These are phyloP conservation scores for Hydrolagus affinis DNA, from an alignment of 2,113 vertebrate species.

Conservation along the genomic window DNA sequence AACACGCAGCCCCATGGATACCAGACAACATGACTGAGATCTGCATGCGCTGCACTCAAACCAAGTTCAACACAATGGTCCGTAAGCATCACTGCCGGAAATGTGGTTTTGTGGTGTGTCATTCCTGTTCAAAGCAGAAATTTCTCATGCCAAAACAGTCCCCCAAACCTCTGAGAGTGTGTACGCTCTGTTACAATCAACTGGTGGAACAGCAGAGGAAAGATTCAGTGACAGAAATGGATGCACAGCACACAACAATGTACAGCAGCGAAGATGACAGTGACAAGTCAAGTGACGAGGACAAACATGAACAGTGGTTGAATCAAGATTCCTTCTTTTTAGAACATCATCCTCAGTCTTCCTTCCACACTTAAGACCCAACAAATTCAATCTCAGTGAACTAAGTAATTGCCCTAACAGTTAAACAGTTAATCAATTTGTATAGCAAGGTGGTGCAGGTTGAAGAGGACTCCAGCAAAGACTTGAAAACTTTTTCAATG, in stretches of 20 bases:
- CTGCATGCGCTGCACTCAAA: constrained; percentile 80
- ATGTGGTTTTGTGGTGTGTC: constrained; percentile 79
- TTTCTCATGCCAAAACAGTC: constrained; percentile 67
- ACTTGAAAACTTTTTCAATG: constrained; percentile 32
- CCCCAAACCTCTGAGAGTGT: constrained; percentile 66
- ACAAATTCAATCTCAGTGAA: constrained; percentile 34
- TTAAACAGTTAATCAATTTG: constrained; percentile 31
- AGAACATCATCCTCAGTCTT: constrained; percentile 56
- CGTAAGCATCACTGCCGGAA: constrained; percentile 81
- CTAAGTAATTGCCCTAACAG: constrained; percentile 24
- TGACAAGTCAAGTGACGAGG: constrained; percentile 49
- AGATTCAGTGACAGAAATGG: constrained; percentile 35
- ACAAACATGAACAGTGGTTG: constrained; percentile 49
- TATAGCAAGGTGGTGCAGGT: constrained; percentile 33
- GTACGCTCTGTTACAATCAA: constrained; percentile 57
- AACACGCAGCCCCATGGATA: constrained; percentile 71
- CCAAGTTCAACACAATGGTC: constrained; percentile 63
- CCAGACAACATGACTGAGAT: constrained; percentile 69
- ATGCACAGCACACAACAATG: background rate
- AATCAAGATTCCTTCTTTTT: constrained; percentile 52
- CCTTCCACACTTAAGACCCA: constrained; percentile 58
- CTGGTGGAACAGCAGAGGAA: constrained; percentile 45
- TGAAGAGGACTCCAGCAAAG: constrained; percentile 44
- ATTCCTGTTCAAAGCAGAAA: constrained; percentile 63
- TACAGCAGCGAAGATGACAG: constrained; percentile 56